Percentiles rank a stretch among this genome's conserved stretches.
Evolutionary conservation across 2,113 vertebrate genomes (phyloP).

Genomic region (Mola mola): DNA sequence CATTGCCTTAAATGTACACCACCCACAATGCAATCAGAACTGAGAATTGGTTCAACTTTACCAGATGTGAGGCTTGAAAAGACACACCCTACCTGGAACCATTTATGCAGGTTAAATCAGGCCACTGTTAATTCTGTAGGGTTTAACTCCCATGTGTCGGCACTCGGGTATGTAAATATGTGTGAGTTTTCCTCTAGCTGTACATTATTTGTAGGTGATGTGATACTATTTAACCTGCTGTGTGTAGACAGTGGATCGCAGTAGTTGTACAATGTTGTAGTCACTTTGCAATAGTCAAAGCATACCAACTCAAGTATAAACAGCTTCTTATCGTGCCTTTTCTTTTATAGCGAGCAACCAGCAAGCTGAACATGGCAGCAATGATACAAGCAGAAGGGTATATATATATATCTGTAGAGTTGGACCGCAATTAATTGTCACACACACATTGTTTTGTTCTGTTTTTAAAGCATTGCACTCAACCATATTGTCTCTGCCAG

Average conservation of each 20-base stretch:
- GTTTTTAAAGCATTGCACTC: conserved; percentile 26
- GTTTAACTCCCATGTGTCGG: conserved; percentile 19
- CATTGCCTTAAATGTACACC: conserved; percentile 49
- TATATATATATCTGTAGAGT: conserved; percentile 44
- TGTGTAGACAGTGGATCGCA: conserved; percentile 47
- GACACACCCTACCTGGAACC: neutral
- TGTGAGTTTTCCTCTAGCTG: conserved; percentile 49
- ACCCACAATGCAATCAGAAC: neutral
- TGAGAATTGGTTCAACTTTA: neutral
- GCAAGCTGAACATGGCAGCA: conserved; percentile 34
- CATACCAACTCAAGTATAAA: conserved; percentile 23
- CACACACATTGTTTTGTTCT: conserved; percentile 23
- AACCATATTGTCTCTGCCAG: conserved; percentile 25
- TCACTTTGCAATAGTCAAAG: conserved; percentile 28
- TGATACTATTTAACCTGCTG: conserved; percentile 54
- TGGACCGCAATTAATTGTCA: conserved; percentile 41
- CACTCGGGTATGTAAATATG: conserved; percentile 64
- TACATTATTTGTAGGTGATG: conserved; percentile 56
- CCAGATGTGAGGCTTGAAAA: conserved; percentile 1
- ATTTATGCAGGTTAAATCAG: conserved; percentile 25
- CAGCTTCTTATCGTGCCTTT: conserved; percentile 68
- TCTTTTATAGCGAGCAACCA: conserved; percentile 33
- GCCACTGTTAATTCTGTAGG: conserved; percentile 19
- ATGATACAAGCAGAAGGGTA: conserved; percentile 19
- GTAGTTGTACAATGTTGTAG: conserved; percentile 57